Percentiles rank a stretch among this genome's conserved stretches.
Evolutionary conservation across 2,888 invertebrate species (phyloP).

Genomic region (Pandemis corylana): DNA sequence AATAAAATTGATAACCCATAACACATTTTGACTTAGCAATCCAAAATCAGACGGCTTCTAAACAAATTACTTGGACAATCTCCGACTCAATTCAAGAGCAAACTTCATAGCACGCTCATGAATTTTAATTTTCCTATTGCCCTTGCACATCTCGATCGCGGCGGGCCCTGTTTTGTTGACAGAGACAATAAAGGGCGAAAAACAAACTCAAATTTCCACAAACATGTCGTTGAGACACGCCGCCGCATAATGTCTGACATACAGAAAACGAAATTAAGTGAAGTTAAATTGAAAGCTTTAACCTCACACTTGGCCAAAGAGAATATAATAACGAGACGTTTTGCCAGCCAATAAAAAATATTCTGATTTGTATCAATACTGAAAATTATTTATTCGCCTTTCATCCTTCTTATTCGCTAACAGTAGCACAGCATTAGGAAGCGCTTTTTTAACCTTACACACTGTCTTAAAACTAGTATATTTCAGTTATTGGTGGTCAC

Average conservation of each 20-base stretch:
- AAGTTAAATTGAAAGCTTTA: neutral
- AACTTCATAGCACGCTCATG: conserved; percentile 40
- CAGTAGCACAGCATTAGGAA: neutral
- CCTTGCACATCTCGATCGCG: conserved; percentile 57
- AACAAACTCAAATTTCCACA: conserved; percentile 59
- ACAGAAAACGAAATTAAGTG: conserved; percentile 17
- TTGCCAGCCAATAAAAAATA: neutral
- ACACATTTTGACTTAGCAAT: conserved; percentile 1
- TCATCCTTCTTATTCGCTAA: neutral
- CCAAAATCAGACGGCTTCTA: neutral
- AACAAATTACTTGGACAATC: conserved; percentile 41
- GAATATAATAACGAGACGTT: no score
- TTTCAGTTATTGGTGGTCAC: no score
- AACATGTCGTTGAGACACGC: conserved; percentile 53
- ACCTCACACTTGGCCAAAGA: neutral
- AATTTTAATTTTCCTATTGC: conserved; percentile 46
- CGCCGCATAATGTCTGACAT: conserved; percentile 47
- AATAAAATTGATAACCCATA: no score
- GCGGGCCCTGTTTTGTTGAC: conserved; percentile 56
- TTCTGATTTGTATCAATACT: neutral
- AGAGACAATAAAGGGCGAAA: conserved; percentile 59
- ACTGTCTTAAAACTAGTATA: no score
- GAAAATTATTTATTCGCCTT: neutral
- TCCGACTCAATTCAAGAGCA: conserved; percentile 27
- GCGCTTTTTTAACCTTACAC: no score